Evolutionary conservation across 2,888 invertebrate species (phyloP).

Genomic region (Ellobium chinense): DNA sequence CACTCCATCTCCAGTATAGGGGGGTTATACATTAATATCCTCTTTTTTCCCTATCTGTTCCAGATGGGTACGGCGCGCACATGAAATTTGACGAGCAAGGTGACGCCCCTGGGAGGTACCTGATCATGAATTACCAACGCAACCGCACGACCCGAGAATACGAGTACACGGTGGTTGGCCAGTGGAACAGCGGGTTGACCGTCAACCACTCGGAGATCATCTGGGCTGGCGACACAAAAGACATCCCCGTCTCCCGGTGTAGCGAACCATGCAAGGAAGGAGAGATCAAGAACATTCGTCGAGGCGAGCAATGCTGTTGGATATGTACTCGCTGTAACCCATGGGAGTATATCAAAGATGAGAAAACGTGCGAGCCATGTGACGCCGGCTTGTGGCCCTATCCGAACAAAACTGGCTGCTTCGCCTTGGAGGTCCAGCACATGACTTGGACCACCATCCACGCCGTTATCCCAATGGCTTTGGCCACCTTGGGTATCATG

Average conservation of each 20-base stretch:
- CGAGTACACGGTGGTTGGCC: slow-evolving; percentile 75
- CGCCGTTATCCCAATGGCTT: slow-evolving; percentile 84
- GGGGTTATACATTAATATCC: too few species aligned
- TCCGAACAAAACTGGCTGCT: slow-evolving; percentile 70
- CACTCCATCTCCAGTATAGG: too few species aligned
- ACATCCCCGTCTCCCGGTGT: slow-evolving; percentile 79
- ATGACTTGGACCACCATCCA: slow-evolving; percentile 80
- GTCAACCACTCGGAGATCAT: slow-evolving; percentile 70
- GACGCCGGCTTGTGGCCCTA: slow-evolving; percentile 75
- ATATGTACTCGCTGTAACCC: slow-evolving; percentile 74
- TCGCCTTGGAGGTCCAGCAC: slow-evolving; percentile 67
- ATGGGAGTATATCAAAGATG: slow-evolving; percentile 75
- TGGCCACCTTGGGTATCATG: slow-evolving; percentile 84
- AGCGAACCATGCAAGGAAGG: slow-evolving; percentile 78
- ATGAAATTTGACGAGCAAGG: slow-evolving; percentile 82
- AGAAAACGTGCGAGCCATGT: slow-evolving; percentile 76
- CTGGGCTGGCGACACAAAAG: slow-evolving; percentile 78
- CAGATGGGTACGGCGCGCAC: slow-evolving; percentile 85
- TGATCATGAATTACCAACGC: slow-evolving; percentile 80
- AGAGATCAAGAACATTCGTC: slow-evolving; percentile 78
- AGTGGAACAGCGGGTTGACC: slow-evolving; percentile 82
- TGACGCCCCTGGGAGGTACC: slow-evolving; percentile 80
- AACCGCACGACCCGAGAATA: slow-evolving; percentile 68
- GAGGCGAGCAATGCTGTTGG: slow-evolving; percentile 81
- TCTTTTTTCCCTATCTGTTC: too few species aligned